A percentile compares a stretch with the other conserved stretches of the same genome.
Evolutionary conservation across 2,113 vertebrate species (phyloP).

Genomic region (Synodontis membranacea): DNA sequence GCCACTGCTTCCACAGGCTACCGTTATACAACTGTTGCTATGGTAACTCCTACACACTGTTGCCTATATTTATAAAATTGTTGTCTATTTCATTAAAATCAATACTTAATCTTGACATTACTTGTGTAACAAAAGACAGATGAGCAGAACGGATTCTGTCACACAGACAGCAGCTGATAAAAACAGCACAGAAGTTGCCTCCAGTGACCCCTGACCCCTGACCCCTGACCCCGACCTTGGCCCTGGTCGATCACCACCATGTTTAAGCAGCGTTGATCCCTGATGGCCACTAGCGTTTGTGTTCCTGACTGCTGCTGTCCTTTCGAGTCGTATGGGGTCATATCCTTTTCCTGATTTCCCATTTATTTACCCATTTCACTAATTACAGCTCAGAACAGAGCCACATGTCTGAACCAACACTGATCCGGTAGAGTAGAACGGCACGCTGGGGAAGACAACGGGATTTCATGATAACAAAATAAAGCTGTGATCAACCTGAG

Average conservation of each 20-base stretch:
- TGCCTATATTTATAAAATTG: background rate
- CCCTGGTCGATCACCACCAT: background rate
- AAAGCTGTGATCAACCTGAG: background rate
- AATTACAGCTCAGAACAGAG: constrained; percentile 38
- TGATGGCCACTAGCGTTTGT: background rate
- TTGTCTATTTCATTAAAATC: background rate
- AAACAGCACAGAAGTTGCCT: background rate
- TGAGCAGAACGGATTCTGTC: background rate
- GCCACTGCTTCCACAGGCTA: background rate
- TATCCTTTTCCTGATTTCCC: background rate
- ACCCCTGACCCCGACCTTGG: background rate
- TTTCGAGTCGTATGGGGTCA: constrained; percentile 8
- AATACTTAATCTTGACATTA: background rate
- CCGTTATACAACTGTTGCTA: background rate
- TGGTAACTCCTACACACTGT: background rate
- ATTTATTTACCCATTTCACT: constrained; percentile 25
- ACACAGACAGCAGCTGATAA: background rate
- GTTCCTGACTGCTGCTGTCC: background rate
- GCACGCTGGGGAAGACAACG: background rate
- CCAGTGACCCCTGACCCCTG: background rate
- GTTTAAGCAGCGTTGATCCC: background rate
- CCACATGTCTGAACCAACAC: background rate
- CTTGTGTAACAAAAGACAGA: background rate
- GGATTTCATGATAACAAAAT: constrained; percentile 24
- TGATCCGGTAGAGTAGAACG: background rate